Conservation (phyloP, 2,888 invertebrate species). For the Acanthosepion esculentum region DNA sequence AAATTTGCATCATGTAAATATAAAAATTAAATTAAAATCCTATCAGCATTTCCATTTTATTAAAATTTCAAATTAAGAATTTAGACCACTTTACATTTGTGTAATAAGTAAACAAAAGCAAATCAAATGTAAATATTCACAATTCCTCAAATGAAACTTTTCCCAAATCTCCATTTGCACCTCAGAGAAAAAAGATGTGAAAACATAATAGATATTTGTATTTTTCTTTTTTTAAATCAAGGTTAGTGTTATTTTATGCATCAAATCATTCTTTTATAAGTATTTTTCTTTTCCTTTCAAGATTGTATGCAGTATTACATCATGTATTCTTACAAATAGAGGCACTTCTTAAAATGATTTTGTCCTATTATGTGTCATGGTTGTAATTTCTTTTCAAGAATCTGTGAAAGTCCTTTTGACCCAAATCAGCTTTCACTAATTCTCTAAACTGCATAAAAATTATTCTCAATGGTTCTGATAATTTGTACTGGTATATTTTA, state of each 20-base stretch:
- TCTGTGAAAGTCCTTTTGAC: background rate
- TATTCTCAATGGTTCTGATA: conserved; percentile 1
- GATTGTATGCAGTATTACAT: no score
- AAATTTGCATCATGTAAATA: no score
- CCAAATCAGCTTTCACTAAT: background rate
- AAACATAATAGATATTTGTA: background rate
- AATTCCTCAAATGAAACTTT: background rate
- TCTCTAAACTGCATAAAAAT: no score
- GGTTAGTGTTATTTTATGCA: no score
- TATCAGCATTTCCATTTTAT: no score
- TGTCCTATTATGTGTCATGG: background rate
- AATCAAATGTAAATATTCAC: background rate
- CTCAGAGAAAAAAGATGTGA: background rate
- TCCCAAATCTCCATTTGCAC: background rate
- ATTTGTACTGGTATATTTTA: background rate
- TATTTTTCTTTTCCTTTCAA: no score
- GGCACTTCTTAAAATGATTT: background rate
- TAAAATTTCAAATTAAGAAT: no score
- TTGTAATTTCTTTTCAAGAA: no score
- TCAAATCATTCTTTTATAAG: no score
- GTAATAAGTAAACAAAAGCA: background rate
- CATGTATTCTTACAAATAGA: background rate
- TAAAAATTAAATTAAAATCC: no score
- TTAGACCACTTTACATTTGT: background rate
- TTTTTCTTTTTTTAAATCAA: background rate